Base-by-base conservation (phyloP, 37 sponge, comb jelly and placozoan species). In the Ephydatia muelleri region DNA sequence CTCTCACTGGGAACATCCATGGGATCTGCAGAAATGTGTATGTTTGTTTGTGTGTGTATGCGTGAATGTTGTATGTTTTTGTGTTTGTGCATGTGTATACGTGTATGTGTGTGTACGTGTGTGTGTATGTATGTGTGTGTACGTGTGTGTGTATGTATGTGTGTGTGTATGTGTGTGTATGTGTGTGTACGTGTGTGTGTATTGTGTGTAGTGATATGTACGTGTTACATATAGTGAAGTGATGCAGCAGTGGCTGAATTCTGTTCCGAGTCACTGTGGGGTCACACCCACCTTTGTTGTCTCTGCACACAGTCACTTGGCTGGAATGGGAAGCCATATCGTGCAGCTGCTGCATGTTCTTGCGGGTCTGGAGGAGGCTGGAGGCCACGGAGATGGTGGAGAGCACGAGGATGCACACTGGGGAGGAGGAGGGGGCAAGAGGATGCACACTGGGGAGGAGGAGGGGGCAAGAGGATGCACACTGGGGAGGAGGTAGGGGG, bases 351-450 rank as follows among this genome's bases (percentile, higher is more conserved):
- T 87, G 67, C 67, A 81, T 39, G 37, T 82, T 65, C 26, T 74
- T 38, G 30, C 94, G 37, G 0, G 85, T 90, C 82, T 93, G 90
- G 16, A 80, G 3, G 66, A 93, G 67, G 72, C 90, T 88, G 75
- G 81, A 78, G 6, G 73, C 1, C 28, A 94, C 79, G 5, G 94
- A 94, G 26, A 94, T 28, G 31, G 43, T 66, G n/a, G 88, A 88
- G 23, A 94, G 57, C 12, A 57, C 57, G 19, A 57, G 85, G 49
- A 94, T 28, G 34, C 92, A 70, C 35, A 91, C 82, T 27, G 79
- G 77, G 38, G 80, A 84, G n/a, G n/a, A n/a, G n/a, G n/a, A n/a
- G 88, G 83, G 23, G 91, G 57, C 12, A 57, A 14, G 19, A 57
- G 85, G 49, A 94, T 28, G 34, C 92, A 70, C 35, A 91, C 82